Percentiles rank a stretch among this genome's conserved stretches.
Evolutionary conservation across 2,888 invertebrate genomes (phyloP).

Genomic region (Lycia hirtaria): DNA sequence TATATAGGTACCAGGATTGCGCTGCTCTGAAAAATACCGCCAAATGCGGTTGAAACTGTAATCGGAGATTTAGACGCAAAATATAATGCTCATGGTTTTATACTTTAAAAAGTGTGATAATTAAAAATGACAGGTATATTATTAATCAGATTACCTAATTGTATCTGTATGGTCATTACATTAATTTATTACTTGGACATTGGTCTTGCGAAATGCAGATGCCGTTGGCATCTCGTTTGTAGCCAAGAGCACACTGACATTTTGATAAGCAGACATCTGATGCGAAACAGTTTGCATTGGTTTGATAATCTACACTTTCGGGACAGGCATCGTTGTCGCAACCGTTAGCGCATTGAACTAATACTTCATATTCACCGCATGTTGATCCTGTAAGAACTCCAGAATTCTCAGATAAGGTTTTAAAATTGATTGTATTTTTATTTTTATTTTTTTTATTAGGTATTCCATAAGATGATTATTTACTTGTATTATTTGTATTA

Average conservation of each 20-base stretch:
- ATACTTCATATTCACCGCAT: constrained; percentile 3
- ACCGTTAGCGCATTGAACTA: background rate
- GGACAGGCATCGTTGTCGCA: constrained; percentile 5
- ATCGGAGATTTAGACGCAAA: no score
- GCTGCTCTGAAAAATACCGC: no score
- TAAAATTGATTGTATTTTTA: no score
- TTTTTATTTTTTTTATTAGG: no score
- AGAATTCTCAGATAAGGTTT: background rate
- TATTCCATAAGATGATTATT: no score
- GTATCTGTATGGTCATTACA: background rate
- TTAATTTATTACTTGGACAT: background rate
- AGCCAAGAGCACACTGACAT: background rate
- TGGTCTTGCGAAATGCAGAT: constrained; percentile 7
- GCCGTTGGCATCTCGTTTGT: background rate
- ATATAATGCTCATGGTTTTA: no score
- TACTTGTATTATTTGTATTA: no score
- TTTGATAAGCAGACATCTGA: background rate
- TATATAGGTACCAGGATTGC: no score
- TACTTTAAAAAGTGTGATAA: no score
- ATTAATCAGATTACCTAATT: no score
- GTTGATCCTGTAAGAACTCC: background rate
- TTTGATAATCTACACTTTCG: background rate
- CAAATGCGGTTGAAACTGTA: no score
- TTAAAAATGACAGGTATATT: no score
- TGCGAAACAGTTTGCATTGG: background rate